Evolutionary conservation across 2,888 invertebrate species (phyloP), one percentile per base, ranked within the genome.

Genomic region (Pammene fasciana): DNA sequence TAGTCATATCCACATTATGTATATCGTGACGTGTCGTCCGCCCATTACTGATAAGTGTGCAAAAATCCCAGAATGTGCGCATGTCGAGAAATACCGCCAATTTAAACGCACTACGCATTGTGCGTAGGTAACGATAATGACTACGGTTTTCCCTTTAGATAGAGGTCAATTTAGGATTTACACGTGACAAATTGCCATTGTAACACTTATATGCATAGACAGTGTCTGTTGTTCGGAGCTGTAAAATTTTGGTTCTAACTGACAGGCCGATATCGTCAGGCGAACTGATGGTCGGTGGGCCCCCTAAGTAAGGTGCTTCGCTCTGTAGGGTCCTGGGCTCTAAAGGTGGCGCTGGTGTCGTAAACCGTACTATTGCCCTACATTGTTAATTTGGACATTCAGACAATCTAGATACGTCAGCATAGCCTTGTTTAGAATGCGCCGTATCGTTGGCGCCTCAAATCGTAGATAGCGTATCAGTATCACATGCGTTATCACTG

Each of bases 361-460:
- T 26, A 26, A 4, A 26, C 26, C 26, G 4, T 4, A 26, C 26
- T 26, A 26, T 26, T 26, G 26, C 26, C 26, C 26, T 26, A 26
- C 26, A 26, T 26, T 26, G 26, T 26, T 4, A 3, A 26, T 38
- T 38, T 38, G 8, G 38, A 6, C 50, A n/a, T 45, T 18, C 43
- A n/a, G 13, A 45, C 13, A 59, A 45, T 59, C n/a, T 34, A 45
- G 34, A n/a, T 60, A 60, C 50, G 41, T 26, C 41, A 50, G 41
- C 7, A 59, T 36, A 48, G 36, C n/a, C 26, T 41, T 50, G 41
- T 60, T 26, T 70, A 46, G 43, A 46, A 66, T 34, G 59, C 26
- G 11, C n/a, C 52, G 52, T 70, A 65, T 65, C 70, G 36, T 48
- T 36, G 70, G 60, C 70, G 70, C 65, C 70, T 46, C 52, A 45